phyloP scores from a whole-genome alignment of 2,888 invertebrate genomes.

The Hypsopygia costalis region DNA sequence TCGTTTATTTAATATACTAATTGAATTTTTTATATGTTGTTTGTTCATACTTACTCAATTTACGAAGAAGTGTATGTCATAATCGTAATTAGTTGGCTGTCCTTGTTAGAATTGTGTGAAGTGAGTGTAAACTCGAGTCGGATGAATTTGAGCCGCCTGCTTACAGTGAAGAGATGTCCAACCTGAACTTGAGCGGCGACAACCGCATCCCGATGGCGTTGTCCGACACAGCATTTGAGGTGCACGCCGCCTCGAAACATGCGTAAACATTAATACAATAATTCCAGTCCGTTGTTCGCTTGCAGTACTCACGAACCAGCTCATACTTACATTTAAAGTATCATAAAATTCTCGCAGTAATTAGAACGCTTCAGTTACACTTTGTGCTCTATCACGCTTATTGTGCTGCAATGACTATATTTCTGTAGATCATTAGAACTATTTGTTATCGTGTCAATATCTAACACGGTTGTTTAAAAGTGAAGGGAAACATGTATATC shows the following conservation, averaged over 20 bases:
- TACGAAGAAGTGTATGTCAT: too few relatives aligned
- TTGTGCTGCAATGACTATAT: slow-evolving; percentile 13
- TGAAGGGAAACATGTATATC: too few relatives aligned
- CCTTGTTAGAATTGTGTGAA: too few relatives aligned
- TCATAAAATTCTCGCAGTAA: background rate
- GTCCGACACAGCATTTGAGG: slow-evolving; percentile 76
- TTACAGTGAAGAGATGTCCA: slow-evolving; percentile 78
- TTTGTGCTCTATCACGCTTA: slow-evolving; percentile 23
- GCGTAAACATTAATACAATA: slow-evolving; percentile 58
- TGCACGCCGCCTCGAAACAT: slow-evolving; percentile 75
- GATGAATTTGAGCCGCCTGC: slow-evolving; percentile 35
- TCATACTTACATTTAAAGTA: slow-evolving; percentile 12
- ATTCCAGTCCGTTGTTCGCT: slow-evolving; percentile 38
- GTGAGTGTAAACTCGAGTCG: background rate
- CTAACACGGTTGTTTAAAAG: too few relatives aligned
- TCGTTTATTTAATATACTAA: too few relatives aligned
- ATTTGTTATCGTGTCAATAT: background rate
- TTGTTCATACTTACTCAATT: too few relatives aligned
- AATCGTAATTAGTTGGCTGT: too few relatives aligned
- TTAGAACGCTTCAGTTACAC: slow-evolving; percentile 15
- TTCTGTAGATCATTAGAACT: slow-evolving; percentile 7
- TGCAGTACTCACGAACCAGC: slow-evolving; percentile 30
- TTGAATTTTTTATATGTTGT: background rate
- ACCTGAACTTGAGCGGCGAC: slow-evolving; percentile 72
- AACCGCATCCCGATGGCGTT: slow-evolving; percentile 76